Conservation (phyloP, 2,888 invertebrate species). For the Aricia artaxerxes region DNA sequence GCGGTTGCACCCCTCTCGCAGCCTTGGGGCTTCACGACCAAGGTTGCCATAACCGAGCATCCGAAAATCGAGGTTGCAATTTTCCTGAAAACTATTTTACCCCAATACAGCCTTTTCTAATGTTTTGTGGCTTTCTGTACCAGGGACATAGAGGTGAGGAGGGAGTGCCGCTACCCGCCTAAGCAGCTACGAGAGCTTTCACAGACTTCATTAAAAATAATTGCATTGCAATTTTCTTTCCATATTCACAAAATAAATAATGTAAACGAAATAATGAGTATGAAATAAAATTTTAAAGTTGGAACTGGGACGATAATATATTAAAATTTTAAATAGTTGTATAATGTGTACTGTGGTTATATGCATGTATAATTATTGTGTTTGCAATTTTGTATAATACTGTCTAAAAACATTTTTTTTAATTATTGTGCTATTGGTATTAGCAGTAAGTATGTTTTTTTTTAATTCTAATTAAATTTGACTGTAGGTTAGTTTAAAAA, state of each 20-base stretch:
- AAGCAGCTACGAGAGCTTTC: background rate
- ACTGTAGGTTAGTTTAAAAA: no score
- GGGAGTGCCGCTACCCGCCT: background rate
- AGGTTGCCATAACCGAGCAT: background rate
- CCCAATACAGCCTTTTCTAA: constrained; percentile 30
- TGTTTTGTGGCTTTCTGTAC: constrained; percentile 32
- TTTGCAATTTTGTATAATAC: no score
- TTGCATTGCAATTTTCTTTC: constrained; percentile 10
- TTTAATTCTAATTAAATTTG: no score
- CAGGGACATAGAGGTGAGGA: constrained; percentile 21
- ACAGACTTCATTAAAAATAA: constrained; percentile 15
- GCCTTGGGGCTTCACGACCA: background rate
- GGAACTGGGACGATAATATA: background rate
- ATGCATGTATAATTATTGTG: no score
- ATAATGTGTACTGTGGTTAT: no score
- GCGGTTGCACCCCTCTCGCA: background rate
- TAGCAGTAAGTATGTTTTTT: no score
- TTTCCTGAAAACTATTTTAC: constrained; percentile 11
- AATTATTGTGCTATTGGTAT: no score
- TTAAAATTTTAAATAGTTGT: background rate
- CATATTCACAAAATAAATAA: background rate
- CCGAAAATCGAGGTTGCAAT: background rate
- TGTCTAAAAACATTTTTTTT: no score
- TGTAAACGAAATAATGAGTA: background rate
- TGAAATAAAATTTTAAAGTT: background rate